These are phyloP conservation scores for Myoxocephalus aenaeus DNA, from an alignment of 2,797 vertebrate species.

Conservation along the genomic window DNA sequence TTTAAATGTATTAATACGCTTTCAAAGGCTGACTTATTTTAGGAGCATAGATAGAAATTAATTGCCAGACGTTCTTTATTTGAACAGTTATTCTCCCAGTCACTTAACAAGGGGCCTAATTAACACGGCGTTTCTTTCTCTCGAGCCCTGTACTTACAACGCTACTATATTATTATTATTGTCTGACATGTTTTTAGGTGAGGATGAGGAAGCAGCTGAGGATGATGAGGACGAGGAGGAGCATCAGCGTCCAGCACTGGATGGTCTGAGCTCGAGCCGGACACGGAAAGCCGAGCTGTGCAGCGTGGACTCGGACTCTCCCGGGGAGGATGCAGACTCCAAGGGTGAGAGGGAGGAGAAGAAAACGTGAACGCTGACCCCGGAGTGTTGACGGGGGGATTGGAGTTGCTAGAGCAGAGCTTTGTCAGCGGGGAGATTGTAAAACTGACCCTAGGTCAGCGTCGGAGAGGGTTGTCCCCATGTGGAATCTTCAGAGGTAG, in stretches of 20 bases:
- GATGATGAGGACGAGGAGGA: conserved; percentile 75
- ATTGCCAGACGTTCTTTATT: background rate
- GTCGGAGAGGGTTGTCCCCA: conserved; percentile 19
- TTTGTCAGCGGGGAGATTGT: conserved; percentile 44
- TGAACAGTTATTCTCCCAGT: background rate
- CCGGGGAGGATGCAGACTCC: conserved; percentile 72
- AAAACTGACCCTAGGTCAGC: conserved; percentile 43
- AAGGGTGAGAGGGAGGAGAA: conserved; percentile 70
- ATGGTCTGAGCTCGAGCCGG: conserved; percentile 79
- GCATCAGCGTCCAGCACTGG: conserved; percentile 80
- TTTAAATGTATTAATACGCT: background rate
- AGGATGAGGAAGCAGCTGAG: conserved; percentile 74
- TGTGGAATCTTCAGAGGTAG: conserved; percentile 44
- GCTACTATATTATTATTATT: background rate
- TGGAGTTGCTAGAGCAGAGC: conserved; percentile 47
- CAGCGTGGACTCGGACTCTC: conserved; percentile 71
- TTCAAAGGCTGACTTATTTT: conserved; percentile 9
- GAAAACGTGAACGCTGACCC: conserved; percentile 17
- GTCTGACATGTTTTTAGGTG: conserved; percentile 57
- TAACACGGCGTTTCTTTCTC: background rate
- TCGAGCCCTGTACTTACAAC: too few relatives aligned
- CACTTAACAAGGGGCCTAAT: background rate
- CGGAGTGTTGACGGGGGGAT: conserved; percentile 50
- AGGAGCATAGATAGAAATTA: background rate
- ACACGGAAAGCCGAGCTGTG: conserved; percentile 69